Percentiles rank a stretch among this genome's conserved stretches.
These are phyloP conservation scores for Yponomeuta plumbellus DNA, from an alignment of 2,888 invertebrate species.

Conservation along the genomic window DNA sequence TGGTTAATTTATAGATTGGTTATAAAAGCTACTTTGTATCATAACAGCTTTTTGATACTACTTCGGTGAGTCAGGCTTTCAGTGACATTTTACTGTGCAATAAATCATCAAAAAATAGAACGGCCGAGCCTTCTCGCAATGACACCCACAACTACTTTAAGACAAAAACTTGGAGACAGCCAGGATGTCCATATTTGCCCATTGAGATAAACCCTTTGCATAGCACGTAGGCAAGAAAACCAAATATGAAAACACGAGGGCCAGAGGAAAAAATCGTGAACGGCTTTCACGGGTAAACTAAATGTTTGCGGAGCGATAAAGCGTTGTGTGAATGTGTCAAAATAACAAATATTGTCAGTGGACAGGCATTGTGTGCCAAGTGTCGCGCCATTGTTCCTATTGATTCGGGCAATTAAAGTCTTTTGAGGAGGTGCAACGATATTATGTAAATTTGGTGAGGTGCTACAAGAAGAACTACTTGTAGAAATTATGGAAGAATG, in stretches of 20 bases:
- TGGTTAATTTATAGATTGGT: background rate
- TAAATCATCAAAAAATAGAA: background rate
- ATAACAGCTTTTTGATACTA: background rate
- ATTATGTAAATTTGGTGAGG: background rate
- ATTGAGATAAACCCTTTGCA: conserved; percentile 65
- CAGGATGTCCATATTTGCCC: conserved; percentile 58
- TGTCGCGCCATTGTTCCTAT: conserved; percentile 4
- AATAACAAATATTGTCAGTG: conserved; percentile 72
- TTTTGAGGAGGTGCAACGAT: background rate
- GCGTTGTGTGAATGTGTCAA: conserved; percentile 74
- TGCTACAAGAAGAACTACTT: too few relatives aligned
- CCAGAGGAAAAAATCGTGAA: conserved; percentile 61
- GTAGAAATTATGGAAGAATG: too few relatives aligned
- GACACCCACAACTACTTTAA: conserved; percentile 46
- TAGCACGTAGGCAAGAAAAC: conserved; percentile 69
- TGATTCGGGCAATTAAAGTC: conserved; percentile 47
- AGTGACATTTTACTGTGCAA: background rate
- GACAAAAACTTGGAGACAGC: conserved; percentile 41
- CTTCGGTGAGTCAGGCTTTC: background rate
- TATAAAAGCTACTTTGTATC: conserved; percentile 1
- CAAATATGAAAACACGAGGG: conserved; percentile 58
- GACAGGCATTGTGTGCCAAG: conserved; percentile 41
- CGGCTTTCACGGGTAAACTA: conserved; percentile 69
- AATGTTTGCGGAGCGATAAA: conserved; percentile 70
- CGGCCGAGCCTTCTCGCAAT: background rate